Conservation (phyloP, 2,888 invertebrate genomes). For the Gymnosoma rotundatum region DNA sequence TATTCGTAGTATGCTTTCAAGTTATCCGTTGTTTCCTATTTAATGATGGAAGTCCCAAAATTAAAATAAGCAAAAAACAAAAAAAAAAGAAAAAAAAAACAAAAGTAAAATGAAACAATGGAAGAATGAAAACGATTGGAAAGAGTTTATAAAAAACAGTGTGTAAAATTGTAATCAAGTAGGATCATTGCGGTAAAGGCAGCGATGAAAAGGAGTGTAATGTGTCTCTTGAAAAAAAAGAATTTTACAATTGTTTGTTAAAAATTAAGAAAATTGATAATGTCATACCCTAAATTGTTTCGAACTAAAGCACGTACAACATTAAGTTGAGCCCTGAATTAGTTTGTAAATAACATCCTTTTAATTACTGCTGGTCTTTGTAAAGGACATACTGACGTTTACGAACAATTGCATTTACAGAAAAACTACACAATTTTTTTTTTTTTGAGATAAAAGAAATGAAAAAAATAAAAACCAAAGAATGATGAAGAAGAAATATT, state of each 20-base stretch:
- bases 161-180: conserved; percentile 58
- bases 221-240: background rate
- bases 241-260: too few species aligned
- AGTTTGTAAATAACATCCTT: background rate
- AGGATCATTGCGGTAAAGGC: conserved; percentile 15
- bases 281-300: too few species aligned
- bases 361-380: background rate
- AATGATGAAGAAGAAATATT: conserved; percentile 29
- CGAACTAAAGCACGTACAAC: too few species aligned
- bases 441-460: conserved; percentile 25
- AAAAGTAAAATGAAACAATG: background rate
- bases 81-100: too few species aligned
- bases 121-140: conserved; percentile 31
- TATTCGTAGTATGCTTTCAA: background rate
- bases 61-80: background rate
- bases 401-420: conserved; percentile 73
- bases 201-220: conserved; percentile 21
- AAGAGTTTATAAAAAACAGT: conserved; percentile 34
- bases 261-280: too few species aligned
- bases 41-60: conserved; percentile 15
- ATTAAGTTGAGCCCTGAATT: too few species aligned
- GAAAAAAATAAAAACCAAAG: conserved; percentile 34
- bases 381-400: conserved; percentile 69
- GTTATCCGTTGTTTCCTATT: conserved; percentile 1
- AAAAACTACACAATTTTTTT: conserved; percentile 35